A percentile compares a stretch with the other conserved stretches of the same genome.
Evolutionary conservation across 2,888 invertebrate species (phyloP).

Genomic region (Desoria tigrina): DNA sequence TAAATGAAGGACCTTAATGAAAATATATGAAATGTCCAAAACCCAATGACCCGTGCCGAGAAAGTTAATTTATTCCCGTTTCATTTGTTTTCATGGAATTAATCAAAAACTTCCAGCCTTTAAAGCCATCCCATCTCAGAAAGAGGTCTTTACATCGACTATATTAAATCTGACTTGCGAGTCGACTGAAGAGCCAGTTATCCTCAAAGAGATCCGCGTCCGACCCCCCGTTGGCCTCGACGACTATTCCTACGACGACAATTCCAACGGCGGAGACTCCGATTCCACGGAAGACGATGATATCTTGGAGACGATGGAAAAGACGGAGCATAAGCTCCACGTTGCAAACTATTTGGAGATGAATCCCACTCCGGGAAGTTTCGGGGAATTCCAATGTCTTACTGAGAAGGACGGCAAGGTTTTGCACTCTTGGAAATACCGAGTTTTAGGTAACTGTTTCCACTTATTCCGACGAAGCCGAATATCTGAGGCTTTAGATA

Average conservation of each 20-base stretch:
- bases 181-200: slow-evolving; percentile 37
- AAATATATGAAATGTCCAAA: too few relatives aligned
- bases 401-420: slow-evolving; percentile 41
- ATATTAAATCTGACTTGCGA: slow-evolving; percentile 43
- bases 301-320: slow-evolving; percentile 38
- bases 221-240: slow-evolving; percentile 24
- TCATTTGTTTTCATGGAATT: too few relatives aligned
- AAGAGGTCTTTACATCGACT: slow-evolving; percentile 33
- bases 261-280: slow-evolving; percentile 19
- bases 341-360: slow-evolving; percentile 44
- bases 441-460: slow-evolving; percentile 39
- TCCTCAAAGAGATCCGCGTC: slow-evolving; percentile 35
- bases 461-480: too few relatives aligned
- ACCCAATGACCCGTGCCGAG: too few relatives aligned
- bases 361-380: slow-evolving; percentile 35
- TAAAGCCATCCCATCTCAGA: slow-evolving; percentile 31
- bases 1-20: too few relatives aligned
- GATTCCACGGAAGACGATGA: slow-evolving; percentile 35
- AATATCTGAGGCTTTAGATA: too few relatives aligned
- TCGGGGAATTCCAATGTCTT: slow-evolving; percentile 45
- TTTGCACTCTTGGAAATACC: slow-evolving; percentile 44
- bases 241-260: slow-evolving; percentile 27
- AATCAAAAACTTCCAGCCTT: slow-evolving; percentile 29
- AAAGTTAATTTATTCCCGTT: too few relatives aligned
- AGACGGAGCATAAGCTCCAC: slow-evolving; percentile 37